phyloP scores from a whole-genome alignment of 2,888 invertebrate genomes.

The Chrysina gloriosa region DNA sequence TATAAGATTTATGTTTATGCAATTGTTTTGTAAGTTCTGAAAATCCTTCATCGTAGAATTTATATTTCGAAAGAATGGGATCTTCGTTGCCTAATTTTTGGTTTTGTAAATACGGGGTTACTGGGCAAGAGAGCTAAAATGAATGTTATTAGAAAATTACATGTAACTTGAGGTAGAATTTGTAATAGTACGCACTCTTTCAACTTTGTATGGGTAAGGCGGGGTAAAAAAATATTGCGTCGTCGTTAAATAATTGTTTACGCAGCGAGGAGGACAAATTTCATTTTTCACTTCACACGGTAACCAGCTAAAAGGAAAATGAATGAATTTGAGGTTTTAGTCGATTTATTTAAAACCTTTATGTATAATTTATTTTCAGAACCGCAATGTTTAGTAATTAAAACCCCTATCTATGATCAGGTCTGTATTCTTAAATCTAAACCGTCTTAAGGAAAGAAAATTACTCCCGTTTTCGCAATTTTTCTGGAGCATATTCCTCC shows the following conservation, averaged over 20 bases:
- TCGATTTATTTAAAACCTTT: not conserved
- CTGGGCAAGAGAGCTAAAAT: slow-evolving; percentile 56
- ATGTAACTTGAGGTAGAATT: too few relatives aligned
- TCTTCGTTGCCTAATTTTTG: slow-evolving; percentile 50
- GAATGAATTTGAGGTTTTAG: too few relatives aligned
- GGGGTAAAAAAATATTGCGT: slow-evolving; percentile 69
- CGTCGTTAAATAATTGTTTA: slow-evolving; percentile 66
- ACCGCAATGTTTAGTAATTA: not conserved
- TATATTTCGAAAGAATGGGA: slow-evolving; percentile 44
- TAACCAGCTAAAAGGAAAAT: slow-evolving; percentile 46
- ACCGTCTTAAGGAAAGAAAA: too few relatives aligned
- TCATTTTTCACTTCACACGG: slow-evolving; percentile 44
- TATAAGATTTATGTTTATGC: slow-evolving; percentile 49
- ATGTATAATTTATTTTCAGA: too few relatives aligned
- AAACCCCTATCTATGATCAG: too few relatives aligned
- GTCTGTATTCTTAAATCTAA: too few relatives aligned
- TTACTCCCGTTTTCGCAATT: too few relatives aligned
- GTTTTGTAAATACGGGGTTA: slow-evolving; percentile 53
- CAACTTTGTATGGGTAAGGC: slow-evolving; percentile 65
- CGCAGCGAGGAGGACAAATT: slow-evolving; percentile 44
- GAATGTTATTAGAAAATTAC: too few relatives aligned
- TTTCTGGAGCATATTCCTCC: too few relatives aligned
- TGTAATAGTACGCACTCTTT: slow-evolving; percentile 63
- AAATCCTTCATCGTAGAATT: slow-evolving; percentile 57
- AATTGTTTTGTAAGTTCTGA: slow-evolving; percentile 47